Conservation (phyloP, 37 sponge, comb jelly and placozoan species). For the Hormiphora californensis region DNA sequence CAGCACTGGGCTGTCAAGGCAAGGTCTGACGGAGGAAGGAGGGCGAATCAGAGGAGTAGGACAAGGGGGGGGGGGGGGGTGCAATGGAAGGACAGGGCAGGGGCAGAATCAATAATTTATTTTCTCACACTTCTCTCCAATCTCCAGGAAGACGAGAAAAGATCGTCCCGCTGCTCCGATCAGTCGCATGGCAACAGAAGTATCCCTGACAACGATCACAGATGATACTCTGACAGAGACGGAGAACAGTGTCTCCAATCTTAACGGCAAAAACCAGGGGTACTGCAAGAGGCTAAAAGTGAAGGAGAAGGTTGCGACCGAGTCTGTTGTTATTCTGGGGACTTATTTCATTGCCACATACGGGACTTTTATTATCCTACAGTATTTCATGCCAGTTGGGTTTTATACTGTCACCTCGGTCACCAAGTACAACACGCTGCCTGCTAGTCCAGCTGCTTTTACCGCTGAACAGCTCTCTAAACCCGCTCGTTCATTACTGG, state of each 20-base stretch:
- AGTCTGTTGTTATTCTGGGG: neutral
- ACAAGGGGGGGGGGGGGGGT: too few relatives aligned
- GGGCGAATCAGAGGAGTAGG: too few relatives aligned
- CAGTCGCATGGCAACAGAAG: neutral
- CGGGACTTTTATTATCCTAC: neutral
- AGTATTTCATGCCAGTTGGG: conserved; percentile 14
- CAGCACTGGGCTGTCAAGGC: too few relatives aligned
- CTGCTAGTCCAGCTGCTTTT: neutral
- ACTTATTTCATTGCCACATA: neutral
- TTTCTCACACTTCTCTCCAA: too few relatives aligned
- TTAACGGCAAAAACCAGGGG: neutral
- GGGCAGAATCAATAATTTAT: too few relatives aligned
- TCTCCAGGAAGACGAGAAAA: too few relatives aligned
- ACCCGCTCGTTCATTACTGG: conserved; percentile 16
- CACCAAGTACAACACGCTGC: neutral
- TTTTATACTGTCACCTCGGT: neutral
- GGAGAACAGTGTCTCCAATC: neutral
- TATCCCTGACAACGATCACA: neutral
- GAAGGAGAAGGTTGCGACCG: conserved; percentile 4
- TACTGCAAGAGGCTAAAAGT: neutral
- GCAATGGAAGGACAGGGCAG: too few relatives aligned
- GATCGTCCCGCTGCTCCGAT: too few relatives aligned
- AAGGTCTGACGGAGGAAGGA: too few relatives aligned
- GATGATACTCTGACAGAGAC: neutral
- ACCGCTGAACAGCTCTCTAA: neutral